Conservation (phyloP, 2,113 vertebrate species). For the Bettongia penicillata region DNA sequence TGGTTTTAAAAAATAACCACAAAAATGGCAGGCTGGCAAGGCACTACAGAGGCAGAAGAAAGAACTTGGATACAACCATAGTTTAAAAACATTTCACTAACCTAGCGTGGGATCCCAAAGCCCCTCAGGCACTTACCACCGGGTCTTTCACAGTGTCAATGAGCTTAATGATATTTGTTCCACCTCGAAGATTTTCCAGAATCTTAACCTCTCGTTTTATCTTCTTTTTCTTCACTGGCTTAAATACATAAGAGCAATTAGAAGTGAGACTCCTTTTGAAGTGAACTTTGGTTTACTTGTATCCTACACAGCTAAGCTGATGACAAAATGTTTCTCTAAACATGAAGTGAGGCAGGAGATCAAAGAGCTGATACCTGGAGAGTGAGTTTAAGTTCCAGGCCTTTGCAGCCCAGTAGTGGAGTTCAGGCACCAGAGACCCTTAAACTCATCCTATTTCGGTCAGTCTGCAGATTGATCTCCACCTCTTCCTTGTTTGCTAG, state of each 20-base stretch:
- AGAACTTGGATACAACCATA: neutral
- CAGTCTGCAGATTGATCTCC: slow-evolving; percentile 54
- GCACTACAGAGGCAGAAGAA: neutral
- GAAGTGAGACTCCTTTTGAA: slow-evolving; percentile 83
- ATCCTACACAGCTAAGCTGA: neutral
- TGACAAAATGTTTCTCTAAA: slow-evolving; percentile 27
- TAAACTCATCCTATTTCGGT: slow-evolving; percentile 54
- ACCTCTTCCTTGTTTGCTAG: slow-evolving; percentile 46
- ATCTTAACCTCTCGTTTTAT: slow-evolving; percentile 99
- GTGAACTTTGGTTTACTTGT: slow-evolving; percentile 44
- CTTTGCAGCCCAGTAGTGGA: neutral
- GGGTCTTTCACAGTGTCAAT: slow-evolving; percentile 99
- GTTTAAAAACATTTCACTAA: neutral
- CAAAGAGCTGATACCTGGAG: neutral
- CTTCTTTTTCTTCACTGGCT: slow-evolving; percentile 99
- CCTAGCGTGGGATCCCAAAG: neutral
- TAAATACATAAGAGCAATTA: slow-evolving; percentile 86
- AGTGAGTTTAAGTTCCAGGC: slow-evolving; percentile 45
- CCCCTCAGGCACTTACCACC: slow-evolving; percentile 89
- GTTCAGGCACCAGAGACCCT: slow-evolving; percentile 34
- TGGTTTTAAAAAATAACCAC: neutral
- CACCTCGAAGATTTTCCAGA: slow-evolving; percentile 96
- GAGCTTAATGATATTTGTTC: slow-evolving; percentile 99
- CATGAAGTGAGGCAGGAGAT: slow-evolving; percentile 3
- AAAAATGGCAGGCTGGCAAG: neutral